Evolutionary conservation across 2,797 vertebrate genomes (phyloP).

Genomic region (Zenarchopterus dispar): DNA sequence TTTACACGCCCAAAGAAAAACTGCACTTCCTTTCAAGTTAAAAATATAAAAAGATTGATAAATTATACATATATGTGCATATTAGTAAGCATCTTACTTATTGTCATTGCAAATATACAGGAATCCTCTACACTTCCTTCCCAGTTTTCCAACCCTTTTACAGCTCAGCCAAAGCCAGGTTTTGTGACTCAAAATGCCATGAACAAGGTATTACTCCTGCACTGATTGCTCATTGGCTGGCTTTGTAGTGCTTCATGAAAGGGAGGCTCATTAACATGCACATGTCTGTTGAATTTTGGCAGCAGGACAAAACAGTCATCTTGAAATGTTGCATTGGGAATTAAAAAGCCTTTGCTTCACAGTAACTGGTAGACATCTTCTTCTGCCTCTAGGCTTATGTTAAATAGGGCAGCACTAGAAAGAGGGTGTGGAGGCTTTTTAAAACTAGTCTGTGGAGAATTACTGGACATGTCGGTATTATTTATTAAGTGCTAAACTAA

Average conservation of each 20-base stretch:
- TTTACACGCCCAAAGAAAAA: constrained; percentile 28
- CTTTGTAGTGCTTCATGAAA: constrained; percentile 52
- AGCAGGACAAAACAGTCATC: constrained; percentile 54
- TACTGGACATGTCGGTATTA: too few species aligned
- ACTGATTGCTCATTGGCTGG: constrained; percentile 53
- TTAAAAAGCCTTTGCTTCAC: constrained; percentile 49
- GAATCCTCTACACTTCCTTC: constrained; percentile 27
- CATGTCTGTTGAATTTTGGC: constrained; percentile 68
- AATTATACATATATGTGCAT: too few species aligned
- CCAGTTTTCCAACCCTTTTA: constrained; percentile 39
- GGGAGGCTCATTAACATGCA: constrained; percentile 69
- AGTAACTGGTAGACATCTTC: constrained; percentile 36
- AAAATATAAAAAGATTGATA: too few species aligned
- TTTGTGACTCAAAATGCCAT: constrained; percentile 41
- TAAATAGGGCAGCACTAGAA: too few species aligned
- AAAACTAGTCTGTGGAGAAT: too few species aligned
- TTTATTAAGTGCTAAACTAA: too few species aligned
- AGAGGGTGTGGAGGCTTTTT: neutral
- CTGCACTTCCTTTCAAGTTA: neutral
- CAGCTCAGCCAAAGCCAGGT: constrained; percentile 44
- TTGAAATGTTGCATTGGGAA: constrained; percentile 56
- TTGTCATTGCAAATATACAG: constrained; percentile 42
- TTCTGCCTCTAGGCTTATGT: too few species aligned
- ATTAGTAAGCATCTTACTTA: too few species aligned
- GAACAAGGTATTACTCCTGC: constrained; percentile 53